phyloP scores from a whole-genome alignment of 2,888 invertebrate species.

The Liposcelis brunnea region DNA sequence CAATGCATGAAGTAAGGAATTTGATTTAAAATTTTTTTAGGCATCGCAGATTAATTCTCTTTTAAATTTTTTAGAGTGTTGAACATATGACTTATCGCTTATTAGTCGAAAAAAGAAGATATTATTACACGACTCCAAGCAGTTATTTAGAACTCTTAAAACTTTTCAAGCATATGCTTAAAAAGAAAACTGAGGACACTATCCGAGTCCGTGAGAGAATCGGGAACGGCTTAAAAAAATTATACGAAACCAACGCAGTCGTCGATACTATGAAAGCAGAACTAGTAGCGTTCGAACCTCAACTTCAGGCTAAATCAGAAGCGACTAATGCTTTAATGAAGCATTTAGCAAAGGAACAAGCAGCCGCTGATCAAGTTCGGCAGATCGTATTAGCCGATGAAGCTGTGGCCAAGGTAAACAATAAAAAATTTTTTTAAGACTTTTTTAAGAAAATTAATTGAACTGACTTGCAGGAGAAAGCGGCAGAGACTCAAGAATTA shows the following conservation, averaged over 20 bases:
- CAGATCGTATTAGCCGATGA: conserved; percentile 67
- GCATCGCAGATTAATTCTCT: conserved; percentile 1
- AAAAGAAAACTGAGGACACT: conserved; percentile 50
- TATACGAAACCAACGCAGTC: conserved; percentile 61
- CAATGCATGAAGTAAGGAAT: conserved; percentile 44
- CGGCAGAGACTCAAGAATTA: conserved; percentile 62
- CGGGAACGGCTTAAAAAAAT: conserved; percentile 60
- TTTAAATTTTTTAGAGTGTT: conserved; percentile 40
- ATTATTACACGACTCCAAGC: conserved; percentile 83
- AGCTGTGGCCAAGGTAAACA: conserved; percentile 52
- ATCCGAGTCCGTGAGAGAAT: conserved; percentile 48
- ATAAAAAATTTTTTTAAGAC: not conserved
- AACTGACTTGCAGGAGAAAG: conserved; percentile 42
- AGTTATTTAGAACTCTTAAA: conserved; percentile 75
- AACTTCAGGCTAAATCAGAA: conserved; percentile 56
- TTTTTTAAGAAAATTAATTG: not conserved
- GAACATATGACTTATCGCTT: conserved; percentile 58
- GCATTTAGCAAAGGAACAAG: conserved; percentile 59
- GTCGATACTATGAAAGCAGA: conserved; percentile 76
- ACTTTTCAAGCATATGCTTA: conserved; percentile 51
- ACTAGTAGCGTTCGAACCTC: conserved; percentile 62
- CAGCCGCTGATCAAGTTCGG: conserved; percentile 63
- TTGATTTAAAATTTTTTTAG: conserved; percentile 4
- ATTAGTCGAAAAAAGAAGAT: conserved; percentile 64
- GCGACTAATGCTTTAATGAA: conserved; percentile 59